These are phyloP conservation scores for Intellagama lesueurii DNA, from an alignment of 2,797 vertebrate species.

Conservation along the genomic window DNA sequence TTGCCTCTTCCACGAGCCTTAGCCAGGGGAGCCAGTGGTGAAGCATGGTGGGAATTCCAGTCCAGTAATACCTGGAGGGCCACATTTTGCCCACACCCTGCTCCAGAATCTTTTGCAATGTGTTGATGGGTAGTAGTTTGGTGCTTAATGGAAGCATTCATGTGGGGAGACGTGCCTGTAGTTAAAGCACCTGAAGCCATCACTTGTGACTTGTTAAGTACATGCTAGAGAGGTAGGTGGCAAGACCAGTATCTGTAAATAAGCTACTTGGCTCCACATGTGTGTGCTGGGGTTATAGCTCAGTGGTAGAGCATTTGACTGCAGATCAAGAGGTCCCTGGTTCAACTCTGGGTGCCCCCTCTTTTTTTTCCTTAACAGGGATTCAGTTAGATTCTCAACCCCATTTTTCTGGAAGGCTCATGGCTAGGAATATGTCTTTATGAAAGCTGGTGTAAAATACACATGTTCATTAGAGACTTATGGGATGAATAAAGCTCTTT, in stretches of 20 bases:
- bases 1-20: too few species aligned
- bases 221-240: neutral
- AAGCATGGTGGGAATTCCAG: too few species aligned
- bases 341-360: neutral
- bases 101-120: neutral
- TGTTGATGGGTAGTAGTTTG: neutral
- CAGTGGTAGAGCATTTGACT: conserved; percentile 1
- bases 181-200: neutral
- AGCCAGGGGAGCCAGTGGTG: too few species aligned
- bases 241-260: neutral
- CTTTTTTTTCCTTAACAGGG: neutral
- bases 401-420: neutral
- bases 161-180: neutral
- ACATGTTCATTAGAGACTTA: too few species aligned
- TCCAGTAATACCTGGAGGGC: too few species aligned
- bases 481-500: too few species aligned
- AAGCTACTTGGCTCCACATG: neutral
- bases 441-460: too few species aligned
- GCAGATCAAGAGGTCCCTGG: neutral
- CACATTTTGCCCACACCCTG: too few species aligned
- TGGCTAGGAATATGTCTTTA: too few species aligned
- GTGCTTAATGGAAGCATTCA: neutral
- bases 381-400: neutral
- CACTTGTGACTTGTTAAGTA: neutral
- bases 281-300: neutral